Conservation (phyloP, 30 jellyfish, hydroid and myxozoan species). For the Chironex yamaguchii region DNA sequence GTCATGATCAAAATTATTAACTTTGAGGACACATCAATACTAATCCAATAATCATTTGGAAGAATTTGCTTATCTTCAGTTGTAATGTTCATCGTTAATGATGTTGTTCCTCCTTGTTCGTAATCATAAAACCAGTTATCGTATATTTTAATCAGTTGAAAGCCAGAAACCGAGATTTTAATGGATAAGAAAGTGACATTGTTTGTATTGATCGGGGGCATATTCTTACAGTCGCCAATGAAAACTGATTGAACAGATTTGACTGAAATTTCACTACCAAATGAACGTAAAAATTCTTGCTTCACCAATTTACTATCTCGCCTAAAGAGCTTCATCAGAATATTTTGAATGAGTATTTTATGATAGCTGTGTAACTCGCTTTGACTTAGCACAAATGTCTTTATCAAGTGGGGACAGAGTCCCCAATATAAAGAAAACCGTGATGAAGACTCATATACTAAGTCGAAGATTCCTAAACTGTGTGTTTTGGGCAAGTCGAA, state of each 20-base stretch:
- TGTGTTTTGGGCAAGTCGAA: constrained; percentile 57
- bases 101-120: constrained; percentile 78
- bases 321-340: constrained; percentile 54
- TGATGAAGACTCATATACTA: constrained; percentile 30
- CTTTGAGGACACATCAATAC: constrained; percentile 29
- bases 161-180: constrained; percentile 50
- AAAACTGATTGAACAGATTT: constrained; percentile 24
- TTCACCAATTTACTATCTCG: constrained; percentile 76
- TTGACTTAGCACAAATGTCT: not conserved
- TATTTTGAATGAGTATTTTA: constrained; percentile 37
- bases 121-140: constrained; percentile 68
- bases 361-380: constrained; percentile 35
- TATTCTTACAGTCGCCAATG: constrained; percentile 57
- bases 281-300: constrained; percentile 67
- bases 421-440: constrained; percentile 77
- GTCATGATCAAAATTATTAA: constrained; percentile 31
- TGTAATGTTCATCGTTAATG: constrained; percentile 7
- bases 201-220: constrained; percentile 56
- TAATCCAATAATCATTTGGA: constrained; percentile 57
- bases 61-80: constrained; percentile 5
- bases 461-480: constrained; percentile 74
- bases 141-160: constrained; percentile 15
- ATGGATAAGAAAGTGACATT: constrained; percentile 16
- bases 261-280: constrained; percentile 38
- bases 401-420: constrained; percentile 65